Evolutionary conservation across 2,888 invertebrate genomes (phyloP), one percentile per base, ranked within the genome.

Genomic region (Pyrrhia umbra): DNA sequence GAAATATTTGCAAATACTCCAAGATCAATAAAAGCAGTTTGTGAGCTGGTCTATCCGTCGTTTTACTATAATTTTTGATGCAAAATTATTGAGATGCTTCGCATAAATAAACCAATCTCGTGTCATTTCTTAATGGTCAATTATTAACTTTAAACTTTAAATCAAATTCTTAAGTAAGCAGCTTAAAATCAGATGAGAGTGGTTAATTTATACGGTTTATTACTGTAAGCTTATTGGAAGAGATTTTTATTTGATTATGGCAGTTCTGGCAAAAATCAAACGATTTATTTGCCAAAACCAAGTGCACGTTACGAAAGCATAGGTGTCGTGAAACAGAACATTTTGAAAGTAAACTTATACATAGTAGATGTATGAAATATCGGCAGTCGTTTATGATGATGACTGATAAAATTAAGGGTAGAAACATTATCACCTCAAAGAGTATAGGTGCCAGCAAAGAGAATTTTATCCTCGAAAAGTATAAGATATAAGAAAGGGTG

Each of bases 401-500:
- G 49, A 40, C 16, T 34, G 39, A 50, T 68, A 21, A 30, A 68
- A 49, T 30, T 15, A 51, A 39, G 15, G 43, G 27, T 34, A 40
- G 42, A n/a, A 47, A 42, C 15, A 13, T 30, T 30, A 47, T 75
- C 68, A 69, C 70, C 70, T 75, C 62, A 75, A 52, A 8, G 18
- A 39, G 25, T 16, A 27, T 40, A 68, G 37, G 80, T 83, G 42
- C 83, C 83, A 58, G 70, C 64, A 42, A 82, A 81, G 15, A 80
- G 40, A 37, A 76, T 62, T 60, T 65, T 75, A 56, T 83, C 83
- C 43, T 76, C 54, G 16, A 68, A 66, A 8, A 83, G 61, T 34
- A 80, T 80, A 1, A 67, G 2, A 58, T 73, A 80, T 15, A 77
- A 60, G 58, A 82, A 80, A 5, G 82, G 74, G 18, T 45, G 77